Evolutionary conservation across 2,113 vertebrate genomes (phyloP), one percentile per base, ranked within the genome.

Genomic region (Syngnathoides biaculeatus): DNA sequence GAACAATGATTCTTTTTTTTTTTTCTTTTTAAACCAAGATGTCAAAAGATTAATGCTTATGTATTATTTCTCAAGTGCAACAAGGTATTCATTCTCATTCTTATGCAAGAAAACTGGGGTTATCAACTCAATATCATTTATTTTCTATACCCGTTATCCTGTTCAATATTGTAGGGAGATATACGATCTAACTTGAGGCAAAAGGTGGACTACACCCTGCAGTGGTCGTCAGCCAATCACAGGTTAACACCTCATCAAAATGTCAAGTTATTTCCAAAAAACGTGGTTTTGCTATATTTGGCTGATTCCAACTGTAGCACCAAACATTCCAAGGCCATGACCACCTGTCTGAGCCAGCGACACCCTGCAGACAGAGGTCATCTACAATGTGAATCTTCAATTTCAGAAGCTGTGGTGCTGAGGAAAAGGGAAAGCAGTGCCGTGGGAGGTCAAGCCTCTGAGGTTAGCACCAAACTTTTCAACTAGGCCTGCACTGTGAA

Each of bases 381-480:
- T 79, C 17, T 68, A 43, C 85, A 85, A 61, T 80, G 76, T 71
- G 70, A 85, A 80, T 69, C 79, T 68, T 75, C 68, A 77, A 76
- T 80, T 75, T 84, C 72, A 77, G 72, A 75, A 79, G 48, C 45
- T 48, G 80, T 75, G 67, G 12, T 67, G 73, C 77, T 83, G 86
- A 89, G 87, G 86, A 82, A 61, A 84, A 71, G 80, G 77, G 81
- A 69, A 79, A 65, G 65, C 62, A 65, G 65, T 74, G 68, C 64
- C 80, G 82, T 82, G 82, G 84, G 86, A 87, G 88, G 88, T 81
- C 75, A 47, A 73, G 61, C 69, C 73, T 78, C 69, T 79, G 85
- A 81, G 88, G 88, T 88, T 74, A 78, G 77, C 67, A 61, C 72
- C 72, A 69, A 78, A 75, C 74, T 73, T 87, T 77, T 79, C 79